Evolutionary conservation across 2,888 invertebrate genomes (phyloP).

Genomic region (Pyrrhia umbra): DNA sequence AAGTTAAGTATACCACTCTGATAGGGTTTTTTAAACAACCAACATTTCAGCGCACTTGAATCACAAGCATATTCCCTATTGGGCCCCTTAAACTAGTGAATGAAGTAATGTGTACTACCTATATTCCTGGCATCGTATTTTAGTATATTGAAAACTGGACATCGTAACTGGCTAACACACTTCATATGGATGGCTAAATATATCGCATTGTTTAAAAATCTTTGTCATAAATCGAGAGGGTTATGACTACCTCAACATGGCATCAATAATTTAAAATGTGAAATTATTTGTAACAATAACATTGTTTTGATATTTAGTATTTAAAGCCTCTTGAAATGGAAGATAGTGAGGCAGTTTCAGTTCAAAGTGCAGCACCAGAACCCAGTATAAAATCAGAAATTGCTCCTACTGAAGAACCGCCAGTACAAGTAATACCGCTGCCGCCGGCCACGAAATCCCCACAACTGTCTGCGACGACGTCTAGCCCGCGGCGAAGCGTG

Average conservation of each 20-base stretch:
- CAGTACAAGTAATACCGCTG: background rate
- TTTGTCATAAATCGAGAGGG: slow-evolving; percentile 71
- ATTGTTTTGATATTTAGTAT: slow-evolving; percentile 36
- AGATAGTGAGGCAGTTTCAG: slow-evolving; percentile 45
- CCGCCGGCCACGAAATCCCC: slow-evolving; percentile 2
- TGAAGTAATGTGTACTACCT: too few relatives aligned
- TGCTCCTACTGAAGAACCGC: slow-evolving; percentile 8
- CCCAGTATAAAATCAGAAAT: slow-evolving; percentile 40
- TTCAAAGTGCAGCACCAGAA: slow-evolving; percentile 40
- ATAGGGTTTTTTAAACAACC: too few relatives aligned
- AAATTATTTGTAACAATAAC: slow-evolving; percentile 63
- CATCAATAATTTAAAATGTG: slow-evolving; percentile 62
- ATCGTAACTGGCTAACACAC: slow-evolving; percentile 3
- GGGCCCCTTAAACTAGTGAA: too few relatives aligned
- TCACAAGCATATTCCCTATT: too few relatives aligned
- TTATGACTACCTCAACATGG: slow-evolving; percentile 65
- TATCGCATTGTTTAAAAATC: slow-evolving; percentile 42
- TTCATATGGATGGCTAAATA: slow-evolving; percentile 1
- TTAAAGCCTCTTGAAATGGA: slow-evolving; percentile 51
- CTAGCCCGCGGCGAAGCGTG: slow-evolving; percentile 27
- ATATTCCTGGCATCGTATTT: too few relatives aligned
- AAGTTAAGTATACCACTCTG: too few relatives aligned
- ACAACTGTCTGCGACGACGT: background rate
- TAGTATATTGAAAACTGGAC: too few relatives aligned
- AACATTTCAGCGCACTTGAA: too few relatives aligned